These are phyloP conservation scores for Helobdella robusta DNA, from an alignment of 2,888 invertebrate genomes.

Conservation along the genomic window DNA sequence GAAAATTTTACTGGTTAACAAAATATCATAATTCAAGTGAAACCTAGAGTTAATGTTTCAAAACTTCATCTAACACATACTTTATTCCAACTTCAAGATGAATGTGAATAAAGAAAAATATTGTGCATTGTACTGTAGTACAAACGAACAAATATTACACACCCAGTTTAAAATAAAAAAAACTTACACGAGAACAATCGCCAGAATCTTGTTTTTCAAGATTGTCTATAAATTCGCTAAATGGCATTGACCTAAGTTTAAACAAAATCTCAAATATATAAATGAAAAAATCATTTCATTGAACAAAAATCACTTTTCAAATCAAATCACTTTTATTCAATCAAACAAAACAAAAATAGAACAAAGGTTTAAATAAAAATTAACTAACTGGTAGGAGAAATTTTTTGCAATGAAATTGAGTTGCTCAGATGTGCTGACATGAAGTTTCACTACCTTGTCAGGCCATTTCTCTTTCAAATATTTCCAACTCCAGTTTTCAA, in stretches of 20 bases:
- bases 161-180: too few relatives aligned
- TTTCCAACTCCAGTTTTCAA: conserved; percentile 50
- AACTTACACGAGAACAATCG: too few relatives aligned
- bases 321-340: too few relatives aligned
- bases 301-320: too few relatives aligned
- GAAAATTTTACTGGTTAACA: neutral
- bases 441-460: conserved; percentile 51
- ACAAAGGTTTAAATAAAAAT: neutral
- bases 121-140: neutral
- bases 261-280: too few relatives aligned
- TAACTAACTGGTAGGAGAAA: conserved; percentile 51
- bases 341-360: too few relatives aligned
- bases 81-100: neutral
- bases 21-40: neutral
- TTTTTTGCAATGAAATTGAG: conserved; percentile 54
- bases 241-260: too few relatives aligned
- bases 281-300: too few relatives aligned
- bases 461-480: conserved; percentile 49
- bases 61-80: neutral
- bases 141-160: too few relatives aligned
- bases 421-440: conserved; percentile 49
- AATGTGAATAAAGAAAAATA: neutral
- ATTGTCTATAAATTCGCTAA: too few relatives aligned
- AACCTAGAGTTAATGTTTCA: neutral
- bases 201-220: too few relatives aligned